Percentiles rank a stretch among this genome's conserved stretches.
Conservation (phyloP, 2,113 vertebrate genomes). For the Oceanodroma tethys region DNA sequence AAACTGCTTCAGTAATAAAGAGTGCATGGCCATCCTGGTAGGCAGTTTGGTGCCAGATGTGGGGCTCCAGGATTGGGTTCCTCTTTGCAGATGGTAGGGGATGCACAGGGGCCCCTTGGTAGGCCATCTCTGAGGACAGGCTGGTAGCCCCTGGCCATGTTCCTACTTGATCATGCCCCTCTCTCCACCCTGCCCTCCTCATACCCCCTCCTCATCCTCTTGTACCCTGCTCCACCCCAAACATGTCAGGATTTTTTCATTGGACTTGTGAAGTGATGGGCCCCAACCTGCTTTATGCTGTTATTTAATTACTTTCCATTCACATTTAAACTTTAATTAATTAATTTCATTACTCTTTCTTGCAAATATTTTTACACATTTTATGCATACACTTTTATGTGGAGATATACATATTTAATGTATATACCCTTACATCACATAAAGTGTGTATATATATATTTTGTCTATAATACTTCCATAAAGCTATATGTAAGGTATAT, state of each 20-base stretch:
- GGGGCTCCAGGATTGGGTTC: not conserved
- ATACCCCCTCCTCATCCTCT: not conserved
- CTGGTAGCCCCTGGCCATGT: rapidly evolving
- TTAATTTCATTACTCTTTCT: not conserved
- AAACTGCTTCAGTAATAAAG: not conserved
- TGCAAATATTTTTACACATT: not conserved
- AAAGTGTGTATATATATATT: not conserved
- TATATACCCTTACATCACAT: not conserved
- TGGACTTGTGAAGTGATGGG: not conserved
- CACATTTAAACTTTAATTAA: not conserved
- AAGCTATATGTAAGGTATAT: not conserved
- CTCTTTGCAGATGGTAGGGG: not conserved
- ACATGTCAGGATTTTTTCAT: not conserved
- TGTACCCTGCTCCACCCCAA: not conserved
- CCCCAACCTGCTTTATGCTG: not conserved
- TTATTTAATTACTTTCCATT: not conserved
- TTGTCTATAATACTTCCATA: not conserved
- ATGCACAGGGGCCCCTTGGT: too few relatives aligned
- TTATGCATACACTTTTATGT: not conserved
- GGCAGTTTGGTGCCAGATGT: not conserved
- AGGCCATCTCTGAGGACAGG: not conserved
- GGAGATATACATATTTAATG: not conserved
- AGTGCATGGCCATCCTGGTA: not conserved
- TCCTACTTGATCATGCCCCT: not conserved
- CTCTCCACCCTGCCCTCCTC: not conserved